These are phyloP conservation scores for Falco naumanni DNA, from an alignment of 2,797 vertebrate species.

Conservation along the genomic window DNA sequence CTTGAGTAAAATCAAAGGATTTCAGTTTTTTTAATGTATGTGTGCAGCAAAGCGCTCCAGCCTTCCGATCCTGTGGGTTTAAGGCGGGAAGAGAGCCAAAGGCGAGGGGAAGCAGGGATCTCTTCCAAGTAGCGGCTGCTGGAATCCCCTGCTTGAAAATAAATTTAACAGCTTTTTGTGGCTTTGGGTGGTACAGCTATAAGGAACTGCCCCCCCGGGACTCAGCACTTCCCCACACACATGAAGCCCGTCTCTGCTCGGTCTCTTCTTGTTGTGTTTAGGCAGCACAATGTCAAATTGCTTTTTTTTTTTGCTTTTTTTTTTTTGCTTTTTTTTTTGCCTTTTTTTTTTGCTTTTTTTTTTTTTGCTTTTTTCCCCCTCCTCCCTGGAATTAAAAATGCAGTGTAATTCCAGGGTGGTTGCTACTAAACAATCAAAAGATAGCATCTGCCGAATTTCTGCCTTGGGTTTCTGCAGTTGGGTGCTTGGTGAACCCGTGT, in stretches of 20 bases:
- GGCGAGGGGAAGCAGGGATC: background rate
- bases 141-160: background rate
- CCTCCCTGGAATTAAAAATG: background rate
- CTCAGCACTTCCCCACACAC: background rate
- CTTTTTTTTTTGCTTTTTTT: too few species aligned
- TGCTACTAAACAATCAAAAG: background rate
- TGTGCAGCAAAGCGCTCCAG: rapidly evolving
- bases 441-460: background rate
- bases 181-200: background rate
- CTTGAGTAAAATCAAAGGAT: background rate
- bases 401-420: background rate
- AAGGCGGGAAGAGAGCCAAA: background rate
- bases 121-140: background rate
- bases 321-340: too few species aligned
- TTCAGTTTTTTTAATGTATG: background rate
- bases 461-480: background rate
- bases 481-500: background rate
- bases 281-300: background rate
- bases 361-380: too few species aligned
- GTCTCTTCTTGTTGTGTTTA: background rate
- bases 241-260: background rate
- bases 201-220: background rate
- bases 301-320: too few species aligned
- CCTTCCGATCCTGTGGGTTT: background rate
- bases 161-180: background rate